phyloP scores from a whole-genome alignment of 2,113 vertebrate species.

The Erythrocebus patas region DNA sequence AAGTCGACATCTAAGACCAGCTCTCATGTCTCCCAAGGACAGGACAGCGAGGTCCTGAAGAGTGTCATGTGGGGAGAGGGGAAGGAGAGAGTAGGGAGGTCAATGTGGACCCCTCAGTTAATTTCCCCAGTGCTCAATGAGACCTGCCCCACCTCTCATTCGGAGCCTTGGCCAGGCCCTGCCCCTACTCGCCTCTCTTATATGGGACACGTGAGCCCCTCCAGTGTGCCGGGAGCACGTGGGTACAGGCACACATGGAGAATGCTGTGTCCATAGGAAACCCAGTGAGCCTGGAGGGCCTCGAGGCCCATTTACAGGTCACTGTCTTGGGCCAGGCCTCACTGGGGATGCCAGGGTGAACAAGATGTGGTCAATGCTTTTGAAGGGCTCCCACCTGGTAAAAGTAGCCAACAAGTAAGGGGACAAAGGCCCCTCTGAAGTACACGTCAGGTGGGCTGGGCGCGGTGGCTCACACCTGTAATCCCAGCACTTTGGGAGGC shows the following conservation, averaged over 20 bases:
- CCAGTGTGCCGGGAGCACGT: background rate
- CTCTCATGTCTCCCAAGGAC: background rate
- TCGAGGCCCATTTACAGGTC: background rate
- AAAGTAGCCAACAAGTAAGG: too few relatives aligned
- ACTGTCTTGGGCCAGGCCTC: background rate
- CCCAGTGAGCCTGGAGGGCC: background rate
- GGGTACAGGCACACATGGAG: background rate
- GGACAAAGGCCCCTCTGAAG: background rate
- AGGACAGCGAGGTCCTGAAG: too few relatives aligned
- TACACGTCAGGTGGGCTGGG: too few relatives aligned
- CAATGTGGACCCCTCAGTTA: background rate
- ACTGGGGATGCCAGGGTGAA: background rate
- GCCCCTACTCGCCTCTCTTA: background rate
- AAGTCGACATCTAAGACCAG: background rate
- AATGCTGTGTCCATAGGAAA: background rate
- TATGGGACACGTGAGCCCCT: background rate
- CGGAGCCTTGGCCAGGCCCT: background rate
- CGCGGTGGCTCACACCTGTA: too few relatives aligned
- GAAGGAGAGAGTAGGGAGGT: accelerated
- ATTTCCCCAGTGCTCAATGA: background rate
- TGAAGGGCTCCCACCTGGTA: background rate
- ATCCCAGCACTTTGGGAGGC: too few relatives aligned
- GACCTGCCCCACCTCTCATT: background rate
- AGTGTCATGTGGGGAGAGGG: background rate
- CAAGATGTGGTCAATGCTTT: background rate